Evolutionary conservation across 2,797 vertebrate genomes (phyloP).

Genomic region (Prunella strophiata): DNA sequence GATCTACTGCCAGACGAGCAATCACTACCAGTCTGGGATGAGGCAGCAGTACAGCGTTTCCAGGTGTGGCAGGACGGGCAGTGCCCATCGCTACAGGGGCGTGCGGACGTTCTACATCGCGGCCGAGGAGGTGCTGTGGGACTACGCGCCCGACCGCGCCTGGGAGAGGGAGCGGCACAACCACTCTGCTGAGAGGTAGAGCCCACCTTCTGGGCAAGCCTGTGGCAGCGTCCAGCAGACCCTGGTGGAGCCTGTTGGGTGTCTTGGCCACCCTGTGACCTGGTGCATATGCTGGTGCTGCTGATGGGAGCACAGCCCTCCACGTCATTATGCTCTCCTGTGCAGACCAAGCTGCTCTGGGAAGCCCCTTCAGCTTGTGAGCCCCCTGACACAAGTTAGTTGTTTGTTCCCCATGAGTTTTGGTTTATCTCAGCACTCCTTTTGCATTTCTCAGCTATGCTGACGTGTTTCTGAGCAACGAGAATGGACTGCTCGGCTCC

Average conservation of each 20-base stretch:
- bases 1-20: slow-evolving; percentile 77
- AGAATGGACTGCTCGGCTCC: slow-evolving; percentile 75
- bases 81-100: background rate
- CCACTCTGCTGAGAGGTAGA: slow-evolving; percentile 73
- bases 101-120: slow-evolving; percentile 71
- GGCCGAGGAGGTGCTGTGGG: slow-evolving; percentile 77
- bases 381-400: background rate
- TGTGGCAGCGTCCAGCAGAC: background rate
- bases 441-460: slow-evolving; percentile 73
- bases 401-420: background rate
- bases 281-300: background rate
- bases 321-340: rapidly evolving
- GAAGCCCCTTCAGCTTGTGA: background rate
- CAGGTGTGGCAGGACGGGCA: slow-evolving; percentile 37
- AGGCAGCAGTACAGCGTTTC: slow-evolving; percentile 69
- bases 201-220: background rate
- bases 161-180: slow-evolving; percentile 78
- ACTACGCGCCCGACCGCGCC: slow-evolving; percentile 72
- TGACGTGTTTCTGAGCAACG: slow-evolving; percentile 73
- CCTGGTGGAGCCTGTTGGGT: background rate
- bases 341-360: background rate
- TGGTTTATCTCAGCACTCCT: background rate
- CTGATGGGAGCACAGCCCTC: background rate
- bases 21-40: slow-evolving; percentile 79
- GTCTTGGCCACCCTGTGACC: background rate